phyloP scores from a whole-genome alignment of 2,797 vertebrate species.

The Anniella stebbinsi region DNA sequence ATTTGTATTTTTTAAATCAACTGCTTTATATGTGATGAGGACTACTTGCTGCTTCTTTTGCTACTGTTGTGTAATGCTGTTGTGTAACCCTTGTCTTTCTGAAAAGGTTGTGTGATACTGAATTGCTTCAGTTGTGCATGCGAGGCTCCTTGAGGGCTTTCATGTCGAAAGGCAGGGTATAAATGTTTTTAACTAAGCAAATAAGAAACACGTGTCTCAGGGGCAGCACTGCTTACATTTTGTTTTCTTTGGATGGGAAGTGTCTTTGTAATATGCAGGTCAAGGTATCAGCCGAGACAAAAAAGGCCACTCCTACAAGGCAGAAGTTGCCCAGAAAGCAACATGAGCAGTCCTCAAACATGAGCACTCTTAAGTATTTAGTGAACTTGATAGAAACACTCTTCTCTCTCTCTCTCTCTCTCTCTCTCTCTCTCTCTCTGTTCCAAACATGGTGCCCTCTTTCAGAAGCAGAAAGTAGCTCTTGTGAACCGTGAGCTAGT shows the following conservation, averaged over 20 bases:
- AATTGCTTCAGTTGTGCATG: neutral
- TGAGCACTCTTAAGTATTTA: too few species aligned
- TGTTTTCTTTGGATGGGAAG: neutral
- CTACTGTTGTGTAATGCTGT: neutral
- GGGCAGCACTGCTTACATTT: neutral
- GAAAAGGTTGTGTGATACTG: neutral
- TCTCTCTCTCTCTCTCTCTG: too few species aligned
- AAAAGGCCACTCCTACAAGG: neutral
- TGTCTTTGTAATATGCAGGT: neutral
- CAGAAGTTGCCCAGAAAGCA: neutral
- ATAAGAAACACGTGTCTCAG: neutral
- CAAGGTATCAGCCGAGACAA: neutral
- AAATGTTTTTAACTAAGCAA: neutral
- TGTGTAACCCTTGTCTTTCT: neutral
- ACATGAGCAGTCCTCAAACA: too few species aligned
- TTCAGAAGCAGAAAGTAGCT: too few species aligned
- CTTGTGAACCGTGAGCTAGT: too few species aligned
- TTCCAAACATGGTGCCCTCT: too few species aligned
- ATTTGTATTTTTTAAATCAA: neutral
- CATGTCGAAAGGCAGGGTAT: too few species aligned
- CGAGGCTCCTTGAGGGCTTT: neutral
- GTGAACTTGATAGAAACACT: too few species aligned
- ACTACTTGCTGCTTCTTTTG: neutral
- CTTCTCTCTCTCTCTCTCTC: too few species aligned
- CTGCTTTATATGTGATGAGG: neutral